Percentiles rank a stretch among this genome's conserved stretches.
Evolutionary conservation across 2,113 vertebrate species (phyloP).

Genomic region (Cheirogaleus medius): DNA sequence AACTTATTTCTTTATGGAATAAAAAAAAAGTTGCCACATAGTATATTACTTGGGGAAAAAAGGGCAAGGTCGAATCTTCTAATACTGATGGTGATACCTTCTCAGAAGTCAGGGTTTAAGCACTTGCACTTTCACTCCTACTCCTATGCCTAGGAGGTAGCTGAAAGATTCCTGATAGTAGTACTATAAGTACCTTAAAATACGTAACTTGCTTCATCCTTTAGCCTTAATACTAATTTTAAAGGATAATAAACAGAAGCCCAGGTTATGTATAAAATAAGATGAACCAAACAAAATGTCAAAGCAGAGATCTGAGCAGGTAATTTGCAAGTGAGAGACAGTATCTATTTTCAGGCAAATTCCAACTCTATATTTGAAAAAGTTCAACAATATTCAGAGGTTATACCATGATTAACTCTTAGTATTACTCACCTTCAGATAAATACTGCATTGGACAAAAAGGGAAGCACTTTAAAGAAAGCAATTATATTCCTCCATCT

Average conservation of each 20-base stretch:
- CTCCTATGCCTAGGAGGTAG: neutral
- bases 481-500: neutral
- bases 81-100: neutral
- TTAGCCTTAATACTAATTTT: neutral
- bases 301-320: neutral
- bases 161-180: neutral
- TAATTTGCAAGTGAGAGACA: neutral
- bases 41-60: neutral
- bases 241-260: neutral
- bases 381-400: neutral
- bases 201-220: neutral
- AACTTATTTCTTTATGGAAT: neutral
- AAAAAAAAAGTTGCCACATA: neutral
- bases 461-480: neutral
- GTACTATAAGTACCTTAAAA: neutral
- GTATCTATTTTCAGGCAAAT: conserved; percentile 1
- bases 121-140: neutral
- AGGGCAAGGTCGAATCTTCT: neutral
- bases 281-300: neutral
- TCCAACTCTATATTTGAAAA: conserved; percentile 4
- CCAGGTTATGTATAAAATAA: neutral
- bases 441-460: neutral
- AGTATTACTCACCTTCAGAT: neutral
- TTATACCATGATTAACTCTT: neutral
- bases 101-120: neutral